phyloP scores from a whole-genome alignment of 2,797 vertebrate genomes.

The Eutrigla gurnardus region DNA sequence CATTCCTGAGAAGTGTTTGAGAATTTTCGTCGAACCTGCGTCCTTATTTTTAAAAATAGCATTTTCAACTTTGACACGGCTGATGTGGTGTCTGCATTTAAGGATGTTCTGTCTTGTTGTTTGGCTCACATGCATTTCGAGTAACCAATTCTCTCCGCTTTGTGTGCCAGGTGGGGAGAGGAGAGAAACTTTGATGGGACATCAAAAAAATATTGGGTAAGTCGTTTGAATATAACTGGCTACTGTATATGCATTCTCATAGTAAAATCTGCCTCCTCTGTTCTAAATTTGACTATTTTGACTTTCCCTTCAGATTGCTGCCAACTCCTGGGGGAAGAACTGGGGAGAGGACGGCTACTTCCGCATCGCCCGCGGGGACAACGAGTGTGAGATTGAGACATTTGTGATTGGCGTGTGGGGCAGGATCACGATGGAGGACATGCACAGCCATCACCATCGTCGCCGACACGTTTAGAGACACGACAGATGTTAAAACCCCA shows the following conservation, averaged over 20 bases:
- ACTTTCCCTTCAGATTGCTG: slow-evolving; percentile 86
- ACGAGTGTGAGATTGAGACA: slow-evolving; percentile 95
- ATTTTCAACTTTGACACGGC: slow-evolving; percentile 12
- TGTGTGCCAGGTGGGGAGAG: slow-evolving; percentile 92
- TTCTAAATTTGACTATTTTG: not conserved
- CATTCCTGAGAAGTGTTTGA: slow-evolving; percentile 33
- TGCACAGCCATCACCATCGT: slow-evolving; percentile 85
- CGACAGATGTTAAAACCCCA: slow-evolving; percentile 4
- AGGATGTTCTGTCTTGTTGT: slow-evolving; percentile 3
- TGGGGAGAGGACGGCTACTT: slow-evolving; percentile 96
- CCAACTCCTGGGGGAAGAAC: slow-evolving; percentile 96
- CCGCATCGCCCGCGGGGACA: slow-evolving; percentile 92
- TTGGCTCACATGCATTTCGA: slow-evolving; percentile 8
- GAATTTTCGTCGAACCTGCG: not conserved
- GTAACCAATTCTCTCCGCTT: slow-evolving; percentile 38
- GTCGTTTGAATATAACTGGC: slow-evolving; percentile 31
- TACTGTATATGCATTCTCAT: not conserved
- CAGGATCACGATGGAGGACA: slow-evolving; percentile 94
- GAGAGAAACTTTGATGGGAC: slow-evolving; percentile 86
- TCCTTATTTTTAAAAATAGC: slow-evolving; percentile 33
- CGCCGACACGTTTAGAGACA: slow-evolving; percentile 77
- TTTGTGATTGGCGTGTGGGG: slow-evolving; percentile 98
- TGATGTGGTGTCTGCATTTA: slow-evolving; percentile 18
- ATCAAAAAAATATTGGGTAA: slow-evolving; percentile 94
- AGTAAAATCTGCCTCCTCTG: not conserved